Evolutionary conservation across 2,113 vertebrate species (phyloP).

Genomic region (Elaphurus davidianus): DNA sequence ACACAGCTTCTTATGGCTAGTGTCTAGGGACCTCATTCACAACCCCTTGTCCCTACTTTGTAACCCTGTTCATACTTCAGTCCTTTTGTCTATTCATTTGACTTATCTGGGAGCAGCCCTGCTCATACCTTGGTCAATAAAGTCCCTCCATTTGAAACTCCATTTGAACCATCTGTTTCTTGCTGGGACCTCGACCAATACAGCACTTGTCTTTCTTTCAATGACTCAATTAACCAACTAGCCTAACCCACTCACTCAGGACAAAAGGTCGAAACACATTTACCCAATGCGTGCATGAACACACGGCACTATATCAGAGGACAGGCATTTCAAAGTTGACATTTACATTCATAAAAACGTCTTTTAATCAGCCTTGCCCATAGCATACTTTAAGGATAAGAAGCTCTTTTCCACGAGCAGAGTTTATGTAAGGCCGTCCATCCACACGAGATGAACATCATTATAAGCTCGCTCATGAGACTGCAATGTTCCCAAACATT

Average conservation of each 20-base stretch:
- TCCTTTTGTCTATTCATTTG: background rate
- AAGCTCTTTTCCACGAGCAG: conserved; percentile 22
- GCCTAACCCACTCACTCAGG: background rate
- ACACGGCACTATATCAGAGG: background rate
- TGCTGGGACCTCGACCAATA: background rate
- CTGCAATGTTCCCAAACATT: conserved; percentile 66
- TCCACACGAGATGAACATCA: conserved; percentile 27
- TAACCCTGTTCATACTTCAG: background rate
- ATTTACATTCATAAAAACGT: conserved; percentile 25
- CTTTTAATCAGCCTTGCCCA: conserved; percentile 28
- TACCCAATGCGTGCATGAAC: background rate
- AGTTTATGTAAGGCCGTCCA: conserved; percentile 19
- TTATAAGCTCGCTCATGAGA: conserved; percentile 26
- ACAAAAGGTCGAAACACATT: background rate
- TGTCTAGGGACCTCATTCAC: background rate
- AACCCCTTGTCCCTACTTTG: background rate
- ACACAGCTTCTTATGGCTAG: background rate
- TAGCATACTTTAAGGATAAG: conserved; percentile 18
- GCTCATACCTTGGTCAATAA: background rate
- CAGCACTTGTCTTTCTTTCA: background rate
- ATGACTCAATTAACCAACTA: background rate
- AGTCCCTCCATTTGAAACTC: background rate
- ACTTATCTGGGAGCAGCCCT: background rate
- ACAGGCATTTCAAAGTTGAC: conserved; percentile 8
- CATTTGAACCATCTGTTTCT: background rate